These are phyloP conservation scores for Porites lobata DNA, from an alignment of 92 coral and sea anemone genomes.

Conservation along the genomic window DNA sequence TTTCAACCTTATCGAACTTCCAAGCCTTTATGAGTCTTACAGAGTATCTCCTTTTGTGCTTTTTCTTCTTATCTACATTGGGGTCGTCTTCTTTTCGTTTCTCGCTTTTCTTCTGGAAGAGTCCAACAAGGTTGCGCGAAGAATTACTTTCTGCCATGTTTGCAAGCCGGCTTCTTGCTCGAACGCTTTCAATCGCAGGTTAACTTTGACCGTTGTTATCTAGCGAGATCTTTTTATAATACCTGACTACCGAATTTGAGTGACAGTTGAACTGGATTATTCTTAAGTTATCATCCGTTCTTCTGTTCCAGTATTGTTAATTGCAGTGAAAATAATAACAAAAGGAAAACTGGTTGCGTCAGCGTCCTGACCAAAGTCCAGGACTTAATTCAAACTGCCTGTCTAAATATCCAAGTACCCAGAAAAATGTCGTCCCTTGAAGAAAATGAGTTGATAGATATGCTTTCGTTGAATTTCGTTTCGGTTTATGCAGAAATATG, in stretches of 20 bases:
- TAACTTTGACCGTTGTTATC: neutral
- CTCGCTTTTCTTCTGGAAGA: slow-evolving; percentile 11
- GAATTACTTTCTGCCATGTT: slow-evolving; percentile 20
- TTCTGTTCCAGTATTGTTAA: neutral
- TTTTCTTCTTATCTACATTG: slow-evolving; percentile 7
- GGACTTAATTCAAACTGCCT: neutral
- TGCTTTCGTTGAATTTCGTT: neutral
- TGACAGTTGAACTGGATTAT: neutral
- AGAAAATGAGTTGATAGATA: neutral
- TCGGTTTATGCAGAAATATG: neutral
- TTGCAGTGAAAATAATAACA: neutral
- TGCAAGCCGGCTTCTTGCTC: neutral
- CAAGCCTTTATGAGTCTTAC: neutral
- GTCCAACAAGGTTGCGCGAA: neutral
- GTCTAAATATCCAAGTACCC: neutral
- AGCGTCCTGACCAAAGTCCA: slow-evolving; percentile 21
- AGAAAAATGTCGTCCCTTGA: neutral
- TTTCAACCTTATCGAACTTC: neutral
- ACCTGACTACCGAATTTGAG: neutral
- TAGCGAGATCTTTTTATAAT: neutral
- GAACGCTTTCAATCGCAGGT: neutral
- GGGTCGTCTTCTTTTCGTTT: neutral
- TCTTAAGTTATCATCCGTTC: neutral
- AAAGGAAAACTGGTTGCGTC: neutral
- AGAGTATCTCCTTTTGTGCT: slow-evolving; percentile 12